phyloP scores from a whole-genome alignment of 2,888 invertebrate species.

The Amiota minor region DNA sequence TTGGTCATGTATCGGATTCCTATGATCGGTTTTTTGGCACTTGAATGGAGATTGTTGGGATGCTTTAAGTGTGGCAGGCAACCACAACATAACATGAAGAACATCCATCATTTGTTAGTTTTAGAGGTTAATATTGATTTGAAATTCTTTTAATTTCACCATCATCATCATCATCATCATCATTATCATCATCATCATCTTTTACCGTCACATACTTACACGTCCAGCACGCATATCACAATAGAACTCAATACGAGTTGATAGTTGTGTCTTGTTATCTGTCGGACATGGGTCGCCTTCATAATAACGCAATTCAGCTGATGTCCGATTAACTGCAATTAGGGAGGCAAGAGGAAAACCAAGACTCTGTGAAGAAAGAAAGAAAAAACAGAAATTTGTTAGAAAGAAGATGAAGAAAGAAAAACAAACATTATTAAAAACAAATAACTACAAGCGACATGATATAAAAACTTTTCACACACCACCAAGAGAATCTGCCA shows the following conservation, averaged over 20 bases:
- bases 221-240: constrained; percentile 69
- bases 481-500: not conserved
- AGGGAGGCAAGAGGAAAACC: constrained; percentile 69
- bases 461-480: not conserved
- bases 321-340: constrained; percentile 60
- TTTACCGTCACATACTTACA: constrained; percentile 57
- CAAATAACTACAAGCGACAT: constrained; percentile 8
- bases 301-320: constrained; percentile 66
- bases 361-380: constrained; percentile 64
- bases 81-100: not conserved
- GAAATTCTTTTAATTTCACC: not conserved
- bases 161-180: not conserved
- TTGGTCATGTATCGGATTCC: too few relatives aligned
- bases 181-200: not conserved
- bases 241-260: constrained; percentile 67
- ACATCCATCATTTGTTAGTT: too few relatives aligned
- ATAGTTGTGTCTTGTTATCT: constrained; percentile 60
- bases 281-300: constrained; percentile 67
- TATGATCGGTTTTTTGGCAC: too few relatives aligned
- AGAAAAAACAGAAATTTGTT: constrained; percentile 21
- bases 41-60: not conserved
- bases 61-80: not conserved
- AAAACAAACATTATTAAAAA: constrained; percentile 12
- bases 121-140: too few relatives aligned
- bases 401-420: not conserved